Conservation (phyloP, 2,113 vertebrate genomes). For the Phasianus colchicus region DNA sequence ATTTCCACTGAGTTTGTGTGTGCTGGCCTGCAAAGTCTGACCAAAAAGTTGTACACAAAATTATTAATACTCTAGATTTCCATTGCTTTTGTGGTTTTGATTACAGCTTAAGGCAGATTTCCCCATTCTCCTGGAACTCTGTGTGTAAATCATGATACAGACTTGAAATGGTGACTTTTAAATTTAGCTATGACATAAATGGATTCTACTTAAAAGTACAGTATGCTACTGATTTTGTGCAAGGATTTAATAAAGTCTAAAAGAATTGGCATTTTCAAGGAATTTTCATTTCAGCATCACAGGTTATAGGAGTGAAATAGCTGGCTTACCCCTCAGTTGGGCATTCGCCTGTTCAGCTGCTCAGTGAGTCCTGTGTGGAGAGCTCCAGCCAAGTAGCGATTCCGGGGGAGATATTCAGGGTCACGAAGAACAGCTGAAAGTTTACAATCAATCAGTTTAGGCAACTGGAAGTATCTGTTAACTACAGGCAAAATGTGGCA, state of each 20-base stretch:
- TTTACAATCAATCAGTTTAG: neutral
- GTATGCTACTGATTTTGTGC: neutral
- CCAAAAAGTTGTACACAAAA: constrained; percentile 10
- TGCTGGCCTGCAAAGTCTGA: constrained; percentile 46
- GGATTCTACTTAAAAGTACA: neutral
- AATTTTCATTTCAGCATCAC: neutral
- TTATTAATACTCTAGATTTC: constrained; percentile 15
- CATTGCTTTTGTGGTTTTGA: constrained; percentile 37
- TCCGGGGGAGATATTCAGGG: neutral
- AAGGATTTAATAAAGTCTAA: neutral
- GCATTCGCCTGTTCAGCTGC: neutral
- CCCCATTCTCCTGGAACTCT: constrained; percentile 7
- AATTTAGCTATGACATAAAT: neutral
- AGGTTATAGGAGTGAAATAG: neutral
- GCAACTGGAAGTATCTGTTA: constrained; percentile 27
- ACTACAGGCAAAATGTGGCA: constrained; percentile 1
- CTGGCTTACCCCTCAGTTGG: neutral
- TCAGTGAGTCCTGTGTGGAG: neutral
- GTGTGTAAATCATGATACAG: constrained; percentile 10
- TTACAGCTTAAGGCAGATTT: constrained; percentile 28
- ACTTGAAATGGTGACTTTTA: constrained; percentile 25
- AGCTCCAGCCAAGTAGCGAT: neutral
- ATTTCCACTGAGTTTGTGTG: constrained; percentile 35
- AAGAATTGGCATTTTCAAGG: neutral
- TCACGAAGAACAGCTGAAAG: neutral